Percentiles rank a stretch among this genome's conserved stretches.
phyloP scores from a whole-genome alignment of 1,140 invertebrate species.

The Whitmania pigra region DNA sequence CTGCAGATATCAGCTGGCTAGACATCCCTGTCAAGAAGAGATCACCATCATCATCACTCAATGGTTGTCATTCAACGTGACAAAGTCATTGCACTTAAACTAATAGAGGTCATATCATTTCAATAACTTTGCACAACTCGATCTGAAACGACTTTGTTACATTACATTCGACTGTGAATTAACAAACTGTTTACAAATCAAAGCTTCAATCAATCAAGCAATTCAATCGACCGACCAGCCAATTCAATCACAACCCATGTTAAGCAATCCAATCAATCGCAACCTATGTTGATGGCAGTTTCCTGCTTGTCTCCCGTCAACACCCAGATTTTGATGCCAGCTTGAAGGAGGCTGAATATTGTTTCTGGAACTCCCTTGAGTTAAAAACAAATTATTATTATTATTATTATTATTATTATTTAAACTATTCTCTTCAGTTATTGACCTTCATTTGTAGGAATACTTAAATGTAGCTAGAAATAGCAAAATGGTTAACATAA shows the following conservation, averaged over 20 bases:
- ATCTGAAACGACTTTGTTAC: not conserved
- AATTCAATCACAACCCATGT: constrained; percentile 78
- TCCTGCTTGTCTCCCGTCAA: constrained; percentile 97
- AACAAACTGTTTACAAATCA: not conserved
- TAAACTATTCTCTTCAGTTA: no score
- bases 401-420: no score
- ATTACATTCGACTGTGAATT: not conserved
- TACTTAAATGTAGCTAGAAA: no score
- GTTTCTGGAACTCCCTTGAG: constrained; percentile 54
- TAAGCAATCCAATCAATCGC: constrained; percentile 48
- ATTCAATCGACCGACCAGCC: no score
- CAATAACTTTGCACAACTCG: not conserved
- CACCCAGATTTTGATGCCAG: constrained; percentile 82
- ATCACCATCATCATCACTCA: not conserved
- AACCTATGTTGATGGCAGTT: constrained; percentile 92
- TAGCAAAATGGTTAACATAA: no score
- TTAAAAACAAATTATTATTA: not conserved
- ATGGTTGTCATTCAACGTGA: no score
- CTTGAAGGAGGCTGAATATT: constrained; percentile 63
- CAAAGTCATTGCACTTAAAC: not conserved
- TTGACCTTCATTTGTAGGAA: no score
- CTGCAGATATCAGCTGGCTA: not conserved
- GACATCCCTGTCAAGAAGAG: not conserved
- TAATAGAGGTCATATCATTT: not conserved
- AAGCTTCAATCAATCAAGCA: not conserved